These are phyloP conservation scores for Cervus canadensis DNA, from an alignment of 2,113 vertebrate genomes.

Conservation along the genomic window DNA sequence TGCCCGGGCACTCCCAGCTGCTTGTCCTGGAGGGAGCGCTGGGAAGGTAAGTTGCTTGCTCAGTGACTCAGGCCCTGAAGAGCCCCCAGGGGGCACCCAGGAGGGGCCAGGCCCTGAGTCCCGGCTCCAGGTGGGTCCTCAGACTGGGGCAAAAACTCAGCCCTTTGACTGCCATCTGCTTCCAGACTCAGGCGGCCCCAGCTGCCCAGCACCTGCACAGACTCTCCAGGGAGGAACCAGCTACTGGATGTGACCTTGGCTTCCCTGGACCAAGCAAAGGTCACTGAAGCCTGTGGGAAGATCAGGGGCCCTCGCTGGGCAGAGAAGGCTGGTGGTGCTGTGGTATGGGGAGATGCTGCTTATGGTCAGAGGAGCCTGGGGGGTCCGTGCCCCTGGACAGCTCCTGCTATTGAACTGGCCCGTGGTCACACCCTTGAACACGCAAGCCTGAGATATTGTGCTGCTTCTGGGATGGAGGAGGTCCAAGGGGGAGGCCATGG, in stretches of 20 bases:
- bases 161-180: no score
- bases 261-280: background rate
- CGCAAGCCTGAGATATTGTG: background rate
- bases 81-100: background rate
- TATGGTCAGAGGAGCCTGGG: accelerated
- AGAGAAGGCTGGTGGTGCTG: background rate
- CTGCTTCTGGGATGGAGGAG: background rate
- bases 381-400: accelerated
- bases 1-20: background rate
- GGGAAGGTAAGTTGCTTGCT: background rate
- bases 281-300: accelerated
- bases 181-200: no score
- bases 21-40: background rate
- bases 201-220: accelerated
- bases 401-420: no score
- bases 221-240: background rate
- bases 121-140: background rate
- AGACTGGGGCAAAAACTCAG: background rate
- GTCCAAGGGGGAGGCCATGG: accelerated
- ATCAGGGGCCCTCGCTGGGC: background rate
- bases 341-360: background rate
- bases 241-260: accelerated
- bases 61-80: background rate
- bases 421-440: background rate
- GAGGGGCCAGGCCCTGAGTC: background rate